Evolutionary conservation across 2,113 vertebrate genomes (phyloP), one percentile per base, ranked within the genome.

Genomic region (Ochotona curzoniae): DNA sequence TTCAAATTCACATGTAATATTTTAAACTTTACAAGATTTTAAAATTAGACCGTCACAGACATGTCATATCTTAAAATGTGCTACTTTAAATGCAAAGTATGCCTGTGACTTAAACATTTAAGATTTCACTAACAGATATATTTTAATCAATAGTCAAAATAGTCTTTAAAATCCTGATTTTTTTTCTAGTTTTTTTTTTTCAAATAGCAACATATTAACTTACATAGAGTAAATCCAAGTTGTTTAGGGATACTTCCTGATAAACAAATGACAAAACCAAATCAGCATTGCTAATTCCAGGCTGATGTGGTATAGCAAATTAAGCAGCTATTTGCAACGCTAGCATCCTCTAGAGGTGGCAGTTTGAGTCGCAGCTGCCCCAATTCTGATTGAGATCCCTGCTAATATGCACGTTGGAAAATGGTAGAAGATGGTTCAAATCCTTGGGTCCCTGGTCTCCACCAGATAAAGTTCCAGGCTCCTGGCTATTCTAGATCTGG

Each of bases 11-110:
- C 26, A 30, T 73, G 25, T 28, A 85, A 85, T 80, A 57, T 90
- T 92, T 86, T 47, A 69, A 87, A 83, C 32, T 87, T 88, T 30
- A 71, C 26, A 89, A 96, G 35, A 64, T 84, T 95, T 90, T 14
- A 28, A 74, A 73, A n/a, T 54, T 49, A 86, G 25, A 14, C 23
- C 26, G 44, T 87, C 26, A 87, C 47, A 14, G 30, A 57, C 87
- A 91, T 89, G 60, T 75, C 47, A 80, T n/a, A 80, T 70, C 89
- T 96, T 80, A 89, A 93, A 87, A 78, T 70, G 30, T 87, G 26
- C 25, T 74, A 76, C 63, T 70, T 83, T 75, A 28, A 91, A 90
- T 67, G 90, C 51, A 82, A 83, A 81, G 81, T 83, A 38, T 64
- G 80, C 51, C 51, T 79, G 60, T 70, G 61, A 79, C 51, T 87